phyloP scores from a whole-genome alignment of 2,888 invertebrate species.

The Liopterus haemorrhoidalis region DNA sequence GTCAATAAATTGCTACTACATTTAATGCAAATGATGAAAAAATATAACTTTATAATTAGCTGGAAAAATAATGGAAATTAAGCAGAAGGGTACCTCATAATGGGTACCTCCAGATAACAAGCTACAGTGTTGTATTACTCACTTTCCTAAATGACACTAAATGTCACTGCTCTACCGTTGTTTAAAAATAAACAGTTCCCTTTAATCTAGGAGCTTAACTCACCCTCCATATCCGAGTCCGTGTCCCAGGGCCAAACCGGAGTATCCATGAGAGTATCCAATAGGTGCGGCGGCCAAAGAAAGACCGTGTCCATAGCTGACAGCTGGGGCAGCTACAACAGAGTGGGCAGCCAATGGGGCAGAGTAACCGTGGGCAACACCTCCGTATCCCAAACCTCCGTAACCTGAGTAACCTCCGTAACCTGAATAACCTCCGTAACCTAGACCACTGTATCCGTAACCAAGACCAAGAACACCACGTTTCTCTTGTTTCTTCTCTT shows the following conservation, averaged over 20 bases:
- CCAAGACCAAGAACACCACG: constrained; percentile 33
- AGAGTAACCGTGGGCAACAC: constrained; percentile 9
- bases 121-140: too few relatives aligned
- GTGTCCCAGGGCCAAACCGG: constrained; percentile 21
- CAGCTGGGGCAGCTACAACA: constrained; percentile 18
- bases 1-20: too few relatives aligned
- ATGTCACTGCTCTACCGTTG: too few relatives aligned
- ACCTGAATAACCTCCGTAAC: constrained; percentile 1
- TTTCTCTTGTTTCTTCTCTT: constrained; percentile 33
- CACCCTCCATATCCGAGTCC: constrained; percentile 18
- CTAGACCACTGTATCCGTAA: constrained; percentile 26
- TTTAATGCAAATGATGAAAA: too few relatives aligned
- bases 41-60: too few relatives aligned
- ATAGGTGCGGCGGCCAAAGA: constrained; percentile 25
- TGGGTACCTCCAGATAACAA: too few relatives aligned
- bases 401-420: neutral
- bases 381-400: constrained; percentile 18
- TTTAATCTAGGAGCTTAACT: too few relatives aligned
- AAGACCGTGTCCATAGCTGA: constrained; percentile 18
- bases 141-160: too few relatives aligned
- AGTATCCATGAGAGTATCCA: constrained; percentile 24
- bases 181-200: too few relatives aligned
- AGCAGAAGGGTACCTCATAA: too few relatives aligned
- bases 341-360: constrained; percentile 7
- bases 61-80: too few relatives aligned